Evolutionary conservation across 2,797 vertebrate genomes (phyloP).

Genomic region (Dendrocincla tyrannina): DNA sequence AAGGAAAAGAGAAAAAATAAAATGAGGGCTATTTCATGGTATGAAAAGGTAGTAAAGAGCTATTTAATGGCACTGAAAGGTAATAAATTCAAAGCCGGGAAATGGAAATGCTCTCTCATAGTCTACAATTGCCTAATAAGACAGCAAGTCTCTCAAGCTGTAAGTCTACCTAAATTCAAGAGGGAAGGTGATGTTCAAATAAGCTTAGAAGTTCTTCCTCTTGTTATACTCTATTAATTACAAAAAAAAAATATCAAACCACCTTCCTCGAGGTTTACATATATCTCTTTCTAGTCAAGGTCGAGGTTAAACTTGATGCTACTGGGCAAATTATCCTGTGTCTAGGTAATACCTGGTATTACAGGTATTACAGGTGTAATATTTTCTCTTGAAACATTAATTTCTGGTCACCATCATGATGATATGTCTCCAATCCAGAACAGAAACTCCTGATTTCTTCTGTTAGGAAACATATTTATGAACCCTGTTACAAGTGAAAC

Average conservation of each 20-base stretch:
- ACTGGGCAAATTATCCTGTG: fast-evolving
- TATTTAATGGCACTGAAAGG: neutral
- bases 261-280: neutral
- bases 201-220: neutral
- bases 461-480: neutral
- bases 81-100: neutral
- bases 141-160: neutral
- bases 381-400: neutral
- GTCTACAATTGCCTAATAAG: neutral
- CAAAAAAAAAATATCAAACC: neutral
- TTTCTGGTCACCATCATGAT: neutral
- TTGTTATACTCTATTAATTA: neutral
- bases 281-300: neutral
- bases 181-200: neutral
- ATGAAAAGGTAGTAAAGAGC: neutral
- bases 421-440: neutral
- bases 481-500: neutral
- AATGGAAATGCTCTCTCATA: neutral
- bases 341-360: too few relatives aligned
- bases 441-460: neutral
- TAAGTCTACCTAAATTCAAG: neutral
- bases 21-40: neutral
- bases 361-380: too few relatives aligned
- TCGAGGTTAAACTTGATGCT: neutral
- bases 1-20: neutral